phyloP scores from a whole-genome alignment of 37 sponge, comb jelly and placozoan genomes.

The Theonella swinhoei region DNA sequence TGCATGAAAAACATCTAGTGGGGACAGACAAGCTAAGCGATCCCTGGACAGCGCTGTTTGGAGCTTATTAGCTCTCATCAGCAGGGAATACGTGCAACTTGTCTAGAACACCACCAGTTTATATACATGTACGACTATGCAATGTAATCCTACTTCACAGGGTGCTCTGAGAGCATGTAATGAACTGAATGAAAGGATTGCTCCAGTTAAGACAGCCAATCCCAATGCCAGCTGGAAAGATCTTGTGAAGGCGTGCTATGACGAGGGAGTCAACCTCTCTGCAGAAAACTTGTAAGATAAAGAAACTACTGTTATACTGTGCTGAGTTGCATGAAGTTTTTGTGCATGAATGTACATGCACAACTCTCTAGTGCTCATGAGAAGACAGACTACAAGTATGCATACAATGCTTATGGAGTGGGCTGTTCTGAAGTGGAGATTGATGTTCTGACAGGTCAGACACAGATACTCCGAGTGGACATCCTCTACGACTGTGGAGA shows the following conservation, averaged over 20 bases:
- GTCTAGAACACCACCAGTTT: too few relatives aligned
- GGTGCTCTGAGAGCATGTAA: slow-evolving; percentile 64
- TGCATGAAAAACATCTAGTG: not conserved
- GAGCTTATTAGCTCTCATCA: too few relatives aligned
- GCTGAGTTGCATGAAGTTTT: not conserved
- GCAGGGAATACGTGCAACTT: too few relatives aligned
- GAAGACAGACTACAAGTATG: slow-evolving; percentile 10
- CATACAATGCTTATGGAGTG: slow-evolving; percentile 71
- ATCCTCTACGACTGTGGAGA: slow-evolving; percentile 89
- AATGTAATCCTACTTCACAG: slow-evolving; percentile 1
- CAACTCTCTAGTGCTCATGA: slow-evolving; percentile 61
- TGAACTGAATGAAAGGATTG: slow-evolving; percentile 53
- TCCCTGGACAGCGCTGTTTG: too few relatives aligned
- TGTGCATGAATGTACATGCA: too few relatives aligned
- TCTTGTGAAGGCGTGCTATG: slow-evolving; percentile 46
- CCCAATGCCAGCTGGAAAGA: slow-evolving; percentile 63
- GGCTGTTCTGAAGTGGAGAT: slow-evolving; percentile 70
- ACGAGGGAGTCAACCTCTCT: slow-evolving; percentile 58
- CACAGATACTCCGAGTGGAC: slow-evolving; percentile 68
- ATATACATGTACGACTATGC: not conserved
- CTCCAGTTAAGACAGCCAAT: slow-evolving; percentile 41
- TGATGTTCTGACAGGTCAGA: slow-evolving; percentile 82
- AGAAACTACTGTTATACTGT: not conserved
- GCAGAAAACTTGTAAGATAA: slow-evolving; percentile 26
- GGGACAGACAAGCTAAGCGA: too few relatives aligned